Percentiles rank a stretch among this genome's conserved stretches.
phyloP scores from a whole-genome alignment of 2,888 invertebrate species.

The Drosophila paracracens region DNA sequence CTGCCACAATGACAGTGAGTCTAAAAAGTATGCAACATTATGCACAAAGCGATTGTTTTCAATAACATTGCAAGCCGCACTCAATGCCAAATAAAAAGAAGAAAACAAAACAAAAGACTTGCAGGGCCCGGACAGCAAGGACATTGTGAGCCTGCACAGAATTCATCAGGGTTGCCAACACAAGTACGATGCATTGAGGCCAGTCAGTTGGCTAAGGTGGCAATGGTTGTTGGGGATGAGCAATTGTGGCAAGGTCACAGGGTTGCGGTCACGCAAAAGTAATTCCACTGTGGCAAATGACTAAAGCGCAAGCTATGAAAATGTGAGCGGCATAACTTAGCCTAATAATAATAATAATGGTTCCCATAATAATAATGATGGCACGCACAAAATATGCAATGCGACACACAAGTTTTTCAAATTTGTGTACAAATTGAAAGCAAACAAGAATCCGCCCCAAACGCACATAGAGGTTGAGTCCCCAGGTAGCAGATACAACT shows the following conservation, averaged over 20 bases:
- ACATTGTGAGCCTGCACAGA: constrained; percentile 51
- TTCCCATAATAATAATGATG: constrained; percentile 21
- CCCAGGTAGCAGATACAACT: constrained; percentile 17
- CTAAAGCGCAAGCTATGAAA: constrained; percentile 26
- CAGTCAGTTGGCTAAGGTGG: neutral
- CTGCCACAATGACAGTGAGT: constrained; percentile 8
- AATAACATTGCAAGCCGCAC: constrained; percentile 41
- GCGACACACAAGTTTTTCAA: constrained; percentile 26
- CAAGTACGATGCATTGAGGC: constrained; percentile 39
- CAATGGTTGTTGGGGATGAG: constrained; percentile 1
- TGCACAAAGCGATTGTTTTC: constrained; percentile 30
- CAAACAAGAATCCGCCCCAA: constrained; percentile 40
- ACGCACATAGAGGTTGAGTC: constrained; percentile 12
- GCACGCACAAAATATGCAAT: constrained; percentile 42
- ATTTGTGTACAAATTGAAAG: constrained; percentile 56
- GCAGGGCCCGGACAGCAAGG: constrained; percentile 43
- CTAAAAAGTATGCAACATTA: constrained; percentile 34
- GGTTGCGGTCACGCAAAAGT: constrained; percentile 20
- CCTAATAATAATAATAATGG: constrained; percentile 27
- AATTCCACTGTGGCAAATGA: constrained; percentile 6
- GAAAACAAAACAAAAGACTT: constrained; percentile 46
- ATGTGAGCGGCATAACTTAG: constrained; percentile 17
- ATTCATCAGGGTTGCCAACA: constrained; percentile 44
- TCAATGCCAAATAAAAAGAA: constrained; percentile 19
- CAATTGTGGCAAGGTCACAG: constrained; percentile 38